These are phyloP conservation scores for Brachionus plicatilis DNA, from an alignment of 1,140 invertebrate species.

Conservation along the genomic window DNA sequence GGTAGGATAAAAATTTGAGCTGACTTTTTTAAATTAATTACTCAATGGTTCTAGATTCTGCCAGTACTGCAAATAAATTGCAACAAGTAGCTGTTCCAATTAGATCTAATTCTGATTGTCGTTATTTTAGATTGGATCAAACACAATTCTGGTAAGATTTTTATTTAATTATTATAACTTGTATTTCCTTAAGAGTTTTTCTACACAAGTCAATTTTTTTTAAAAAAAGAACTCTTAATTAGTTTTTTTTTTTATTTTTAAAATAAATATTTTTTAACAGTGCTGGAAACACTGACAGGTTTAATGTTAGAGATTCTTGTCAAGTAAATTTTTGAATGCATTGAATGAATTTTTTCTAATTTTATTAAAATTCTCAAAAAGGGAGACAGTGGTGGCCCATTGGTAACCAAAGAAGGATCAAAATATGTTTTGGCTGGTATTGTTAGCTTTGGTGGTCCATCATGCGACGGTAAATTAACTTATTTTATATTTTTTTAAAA, in stretches of 20 bases:
- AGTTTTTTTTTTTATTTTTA: not conserved
- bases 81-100: constrained; percentile 10
- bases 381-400: constrained; percentile 40
- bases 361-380: not conserved
- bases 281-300: not conserved
- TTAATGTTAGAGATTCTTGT: constrained; percentile 8
- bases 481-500: not conserved
- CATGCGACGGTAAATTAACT: not conserved
- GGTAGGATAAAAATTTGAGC: not conserved
- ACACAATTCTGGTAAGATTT: not conserved
- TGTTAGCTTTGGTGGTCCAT: constrained; percentile 27
- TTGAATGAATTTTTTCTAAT: not conserved
- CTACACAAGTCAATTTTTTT: no score
- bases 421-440: constrained; percentile 1
- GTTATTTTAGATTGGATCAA: not conserved
- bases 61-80: not conserved
- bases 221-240: no score
- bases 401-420: not conserved
- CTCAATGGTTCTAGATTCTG: not conserved
- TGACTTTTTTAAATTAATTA: not conserved
- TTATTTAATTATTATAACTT: not conserved
- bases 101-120: not conserved
- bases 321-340: not conserved
- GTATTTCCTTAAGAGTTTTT: no score
- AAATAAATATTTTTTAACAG: not conserved